phyloP scores from a whole-genome alignment of 2,797 vertebrate genomes.

The Esox lucius region DNA sequence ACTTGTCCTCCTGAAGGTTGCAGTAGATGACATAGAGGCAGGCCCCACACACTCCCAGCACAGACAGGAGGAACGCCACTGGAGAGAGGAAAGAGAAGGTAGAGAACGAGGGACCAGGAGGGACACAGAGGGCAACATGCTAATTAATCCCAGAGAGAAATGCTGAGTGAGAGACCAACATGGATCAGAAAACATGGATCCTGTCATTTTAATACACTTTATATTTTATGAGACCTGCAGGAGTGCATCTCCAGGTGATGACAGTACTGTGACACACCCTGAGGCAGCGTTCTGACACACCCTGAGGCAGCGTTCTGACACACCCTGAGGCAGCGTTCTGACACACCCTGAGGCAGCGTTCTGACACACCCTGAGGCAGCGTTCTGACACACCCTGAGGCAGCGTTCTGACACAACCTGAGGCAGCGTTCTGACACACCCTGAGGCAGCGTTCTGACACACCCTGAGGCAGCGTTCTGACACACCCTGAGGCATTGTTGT shows the following conservation, averaged over 20 bases:
- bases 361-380: too few species aligned
- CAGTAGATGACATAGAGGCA: slow-evolving; percentile 45
- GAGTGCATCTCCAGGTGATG: neutral
- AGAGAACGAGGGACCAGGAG: neutral
- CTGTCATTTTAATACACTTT: neutral
- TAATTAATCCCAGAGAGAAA: neutral
- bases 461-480: too few species aligned
- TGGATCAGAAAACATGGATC: neutral
- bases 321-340: too few species aligned
- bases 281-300: too few species aligned
- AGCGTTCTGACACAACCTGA: too few species aligned
- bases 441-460: too few species aligned
- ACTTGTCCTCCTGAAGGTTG: slow-evolving; percentile 31
- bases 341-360: too few species aligned
- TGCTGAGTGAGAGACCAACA: neutral
- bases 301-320: too few species aligned
- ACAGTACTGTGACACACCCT: neutral
- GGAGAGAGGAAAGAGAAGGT: neutral
- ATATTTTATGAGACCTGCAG: neutral
- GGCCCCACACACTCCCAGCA: slow-evolving; percentile 32
- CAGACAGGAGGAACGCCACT: slow-evolving; percentile 32
- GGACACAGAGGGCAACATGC: neutral
- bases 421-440: too few species aligned
- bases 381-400: too few species aligned
- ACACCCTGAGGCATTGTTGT: too few species aligned